Base-by-base conservation (phyloP, 2,888 invertebrate genomes). In the Suillia variegata region DNA sequence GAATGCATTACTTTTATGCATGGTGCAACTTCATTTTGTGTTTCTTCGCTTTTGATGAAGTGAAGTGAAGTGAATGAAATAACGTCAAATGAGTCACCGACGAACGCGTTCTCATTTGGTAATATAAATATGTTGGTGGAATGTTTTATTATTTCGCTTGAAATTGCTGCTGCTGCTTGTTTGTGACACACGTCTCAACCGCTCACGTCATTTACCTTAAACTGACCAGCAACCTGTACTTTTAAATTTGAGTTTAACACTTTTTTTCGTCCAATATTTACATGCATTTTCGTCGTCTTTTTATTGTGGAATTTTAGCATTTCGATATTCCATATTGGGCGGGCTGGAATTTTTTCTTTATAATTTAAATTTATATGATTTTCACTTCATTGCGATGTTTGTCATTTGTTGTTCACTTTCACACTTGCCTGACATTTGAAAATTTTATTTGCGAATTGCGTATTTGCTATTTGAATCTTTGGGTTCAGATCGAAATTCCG, bases 121-220 rank as follows among this genome's bases (percentile, higher is more conserved):
- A n/a, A 13, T 38, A 13, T 13, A 38, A 4, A 13, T 8, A 31
- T n/a, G n/a, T 38, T 38, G 38, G 6, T 38, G 38, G 38, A 38
- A 38, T 38, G 38, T n/a, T 4, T 26, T 10, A 26, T 26, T 26
- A 6, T 26, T 10, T 26, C 6, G 5, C 26, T 5, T 6, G 26
- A 26, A 26, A 26, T 45, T 45, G 17, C 20, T 70, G 68, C 70
- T 57, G 63, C 62, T 63, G 59, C 52, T n/a, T n/a, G n/a, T n/a
- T n/a, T 71, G 63, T 48, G 22, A 22, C 18, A 45, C 45, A 45
- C 18, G 22, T n/a, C 2, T 38, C 10, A n/a, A 38, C n/a, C 10
- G 4, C 3, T 38, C 15, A n/a, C 15, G 4, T 38, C 38, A 38
- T 38, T 38, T 38, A 13, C 6, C 38, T n/a, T 13, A 13, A 38